phyloP scores from a whole-genome alignment of 2,113 vertebrate genomes.

The Petroica traversi region DNA sequence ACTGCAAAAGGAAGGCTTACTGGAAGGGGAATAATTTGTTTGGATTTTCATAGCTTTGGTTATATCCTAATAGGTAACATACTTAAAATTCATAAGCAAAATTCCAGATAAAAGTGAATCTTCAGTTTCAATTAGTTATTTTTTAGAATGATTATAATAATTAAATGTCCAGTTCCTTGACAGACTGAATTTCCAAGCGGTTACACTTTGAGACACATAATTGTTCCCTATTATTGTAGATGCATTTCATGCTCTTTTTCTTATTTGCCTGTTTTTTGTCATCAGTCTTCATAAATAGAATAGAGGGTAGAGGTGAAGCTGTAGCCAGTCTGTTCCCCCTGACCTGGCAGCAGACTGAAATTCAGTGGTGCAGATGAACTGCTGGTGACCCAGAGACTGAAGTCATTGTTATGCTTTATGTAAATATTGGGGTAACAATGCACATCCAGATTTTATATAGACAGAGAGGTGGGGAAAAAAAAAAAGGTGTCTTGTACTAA shows the following conservation, averaged over 20 bases:
- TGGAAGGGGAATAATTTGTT: slow-evolving; percentile 30
- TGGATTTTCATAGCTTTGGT: slow-evolving; percentile 46
- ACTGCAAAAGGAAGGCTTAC: neutral
- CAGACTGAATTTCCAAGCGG: slow-evolving; percentile 48
- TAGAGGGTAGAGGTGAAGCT: slow-evolving; percentile 33
- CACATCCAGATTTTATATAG: slow-evolving; percentile 19
- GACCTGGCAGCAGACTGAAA: neutral
- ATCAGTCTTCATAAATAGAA: slow-evolving; percentile 23
- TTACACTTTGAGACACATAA: slow-evolving; percentile 51
- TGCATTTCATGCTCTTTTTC: slow-evolving; percentile 28
- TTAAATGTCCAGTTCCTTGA: slow-evolving; percentile 59
- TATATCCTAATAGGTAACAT: slow-evolving; percentile 32
- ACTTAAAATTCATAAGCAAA: slow-evolving; percentile 47
- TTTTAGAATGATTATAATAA: slow-evolving; percentile 61
- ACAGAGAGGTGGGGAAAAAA: neutral
- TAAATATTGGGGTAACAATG: slow-evolving; percentile 7
- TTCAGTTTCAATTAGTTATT: slow-evolving; percentile 59
- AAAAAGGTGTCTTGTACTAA: neutral
- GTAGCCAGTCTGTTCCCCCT: neutral
- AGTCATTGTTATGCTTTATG: slow-evolving; percentile 18
- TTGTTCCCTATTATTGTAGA: slow-evolving; percentile 50
- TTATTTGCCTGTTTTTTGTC: slow-evolving; percentile 38
- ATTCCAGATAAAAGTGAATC: slow-evolving; percentile 51
- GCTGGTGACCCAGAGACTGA: slow-evolving; percentile 22
- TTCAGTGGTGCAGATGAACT: slow-evolving; percentile 2